Conservation (phyloP, 1,140 invertebrate species). For the Euborellia annulipes region DNA sequence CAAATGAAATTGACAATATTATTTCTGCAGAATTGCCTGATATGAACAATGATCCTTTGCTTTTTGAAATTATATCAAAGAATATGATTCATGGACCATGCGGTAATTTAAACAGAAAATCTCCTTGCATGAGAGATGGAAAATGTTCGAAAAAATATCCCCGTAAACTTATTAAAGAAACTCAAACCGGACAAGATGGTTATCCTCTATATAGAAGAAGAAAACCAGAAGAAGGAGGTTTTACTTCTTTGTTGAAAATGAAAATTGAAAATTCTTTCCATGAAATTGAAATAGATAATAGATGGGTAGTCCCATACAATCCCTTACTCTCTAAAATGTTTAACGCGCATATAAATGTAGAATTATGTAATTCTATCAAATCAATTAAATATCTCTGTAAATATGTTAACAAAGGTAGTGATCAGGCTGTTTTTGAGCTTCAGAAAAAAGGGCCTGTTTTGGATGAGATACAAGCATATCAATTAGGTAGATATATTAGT, state of each 20-base stretch:
- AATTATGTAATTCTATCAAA: conserved; percentile 24
- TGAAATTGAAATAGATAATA: conserved; percentile 18
- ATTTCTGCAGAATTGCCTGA: conserved; percentile 13
- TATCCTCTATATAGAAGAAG: conserved; percentile 21
- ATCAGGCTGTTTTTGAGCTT: conserved; percentile 23
- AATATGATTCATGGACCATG: conserved; percentile 25
- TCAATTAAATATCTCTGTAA: conserved; percentile 25
- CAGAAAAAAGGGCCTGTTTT: conserved; percentile 6
- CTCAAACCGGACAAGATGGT: conserved; percentile 23
- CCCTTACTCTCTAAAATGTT: conserved; percentile 22
- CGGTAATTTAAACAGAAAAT: conserved; percentile 15
- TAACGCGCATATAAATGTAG: conserved; percentile 26
- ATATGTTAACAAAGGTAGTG: conserved; percentile 29
- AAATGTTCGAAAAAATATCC: conserved; percentile 27
- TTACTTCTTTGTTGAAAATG: conserved; percentile 7
- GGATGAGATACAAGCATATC: conserved; percentile 3
- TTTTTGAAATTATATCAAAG: conserved; percentile 22
- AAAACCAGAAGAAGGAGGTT: conserved; percentile 7
- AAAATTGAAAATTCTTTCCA: conserved; percentile 7
- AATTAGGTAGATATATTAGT: conserved; percentile 19
- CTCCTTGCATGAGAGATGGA: conserved; percentile 23
- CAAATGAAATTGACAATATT: conserved; percentile 15
- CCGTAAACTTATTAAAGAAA: conserved; percentile 17
- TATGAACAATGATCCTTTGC: conserved; percentile 10
- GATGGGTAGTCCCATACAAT: conserved; percentile 27